Conservation (phyloP, 53 echinoderm and acorn worm species). For the Holothuria leucospilota region DNA sequence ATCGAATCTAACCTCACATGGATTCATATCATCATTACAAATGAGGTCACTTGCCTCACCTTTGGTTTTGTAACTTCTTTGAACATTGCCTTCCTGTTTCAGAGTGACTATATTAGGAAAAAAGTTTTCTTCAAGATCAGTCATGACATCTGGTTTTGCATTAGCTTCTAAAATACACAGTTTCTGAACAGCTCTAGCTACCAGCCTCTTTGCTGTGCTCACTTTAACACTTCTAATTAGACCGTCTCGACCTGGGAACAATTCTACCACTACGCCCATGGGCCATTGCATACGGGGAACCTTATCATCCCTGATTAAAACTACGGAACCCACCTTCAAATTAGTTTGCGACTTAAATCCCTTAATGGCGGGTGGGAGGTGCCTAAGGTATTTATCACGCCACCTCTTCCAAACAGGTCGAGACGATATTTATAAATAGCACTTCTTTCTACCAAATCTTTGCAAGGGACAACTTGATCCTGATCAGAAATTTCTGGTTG, state of each 20-base stretch:
- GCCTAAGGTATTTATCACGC: background rate
- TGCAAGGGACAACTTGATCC: background rate
- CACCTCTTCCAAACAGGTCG: background rate
- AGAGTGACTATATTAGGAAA: background rate
- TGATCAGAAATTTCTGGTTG: background rate
- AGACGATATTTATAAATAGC: background rate
- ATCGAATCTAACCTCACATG: background rate
- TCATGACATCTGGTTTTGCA: background rate
- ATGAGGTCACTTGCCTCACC: background rate
- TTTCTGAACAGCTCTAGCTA: background rate
- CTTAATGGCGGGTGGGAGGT: background rate
- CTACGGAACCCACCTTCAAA: background rate
- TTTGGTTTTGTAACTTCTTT: background rate
- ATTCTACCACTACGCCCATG: background rate
- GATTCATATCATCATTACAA: background rate
- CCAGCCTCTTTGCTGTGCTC: background rate
- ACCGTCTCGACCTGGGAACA: background rate
- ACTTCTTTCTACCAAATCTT: background rate
- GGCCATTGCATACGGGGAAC: slow-evolving; percentile 21
- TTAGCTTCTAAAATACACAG: background rate
- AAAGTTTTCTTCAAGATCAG: background rate
- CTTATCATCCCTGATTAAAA: background rate
- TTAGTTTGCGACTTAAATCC: background rate
- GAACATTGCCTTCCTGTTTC: background rate
- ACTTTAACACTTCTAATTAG: background rate